phyloP scores from a whole-genome alignment of 2,113 vertebrate genomes.

The Brachypteracias leptosomus region DNA sequence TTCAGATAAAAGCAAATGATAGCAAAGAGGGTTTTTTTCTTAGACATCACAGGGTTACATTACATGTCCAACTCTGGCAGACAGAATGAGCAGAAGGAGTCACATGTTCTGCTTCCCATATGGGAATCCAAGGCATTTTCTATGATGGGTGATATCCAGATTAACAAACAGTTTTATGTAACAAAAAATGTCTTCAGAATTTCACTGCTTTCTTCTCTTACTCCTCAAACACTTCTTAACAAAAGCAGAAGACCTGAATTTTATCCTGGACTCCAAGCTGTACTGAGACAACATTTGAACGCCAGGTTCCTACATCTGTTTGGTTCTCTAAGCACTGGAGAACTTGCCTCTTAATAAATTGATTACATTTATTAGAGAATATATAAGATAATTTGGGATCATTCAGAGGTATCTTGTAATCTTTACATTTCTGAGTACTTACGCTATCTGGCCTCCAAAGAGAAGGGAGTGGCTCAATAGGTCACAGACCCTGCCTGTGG shows the following conservation, averaged over 20 bases:
- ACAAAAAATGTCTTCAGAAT: not conserved
- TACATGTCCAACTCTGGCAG: not conserved
- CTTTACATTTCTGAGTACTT: not conserved
- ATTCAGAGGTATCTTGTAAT: not conserved
- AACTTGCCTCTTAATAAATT: not conserved
- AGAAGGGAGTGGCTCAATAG: not conserved
- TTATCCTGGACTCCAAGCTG: not conserved
- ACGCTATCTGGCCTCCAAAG: not conserved
- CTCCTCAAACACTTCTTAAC: not conserved
- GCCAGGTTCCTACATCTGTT: not conserved
- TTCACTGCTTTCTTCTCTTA: not conserved
- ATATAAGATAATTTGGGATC: not conserved
- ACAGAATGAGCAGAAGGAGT: not conserved
- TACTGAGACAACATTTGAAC: not conserved
- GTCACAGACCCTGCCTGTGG: not conserved
- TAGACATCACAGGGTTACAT: not conserved
- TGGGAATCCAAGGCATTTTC: not conserved
- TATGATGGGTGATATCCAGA: not conserved
- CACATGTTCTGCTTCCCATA: not conserved
- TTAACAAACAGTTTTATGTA: not conserved
- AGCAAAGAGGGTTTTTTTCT: not conserved
- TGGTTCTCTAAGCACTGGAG: not conserved
- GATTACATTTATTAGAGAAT: not conserved
- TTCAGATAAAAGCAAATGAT: not conserved
- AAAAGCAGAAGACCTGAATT: not conserved